Conservation (phyloP, 2,113 vertebrate genomes). For the Trochalopteron elliotii region DNA sequence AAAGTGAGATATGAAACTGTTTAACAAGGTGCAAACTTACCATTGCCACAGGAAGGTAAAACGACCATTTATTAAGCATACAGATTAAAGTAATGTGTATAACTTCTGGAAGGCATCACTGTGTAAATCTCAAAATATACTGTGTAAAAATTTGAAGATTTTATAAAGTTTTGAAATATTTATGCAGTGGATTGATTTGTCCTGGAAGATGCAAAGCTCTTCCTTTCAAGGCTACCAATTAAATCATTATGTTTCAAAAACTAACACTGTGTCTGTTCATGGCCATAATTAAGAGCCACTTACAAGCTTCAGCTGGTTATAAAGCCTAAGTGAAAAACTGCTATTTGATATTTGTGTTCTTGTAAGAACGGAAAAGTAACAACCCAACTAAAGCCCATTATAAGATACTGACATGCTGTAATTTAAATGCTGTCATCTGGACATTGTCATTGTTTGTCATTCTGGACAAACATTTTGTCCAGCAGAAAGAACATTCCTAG, state of each 20-base stretch:
- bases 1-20: not conserved
- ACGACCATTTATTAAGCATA: not conserved
- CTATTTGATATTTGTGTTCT: not conserved
- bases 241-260: not conserved
- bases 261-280: fast-evolving
- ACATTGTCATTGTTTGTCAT: too few relatives aligned
- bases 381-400: not conserved
- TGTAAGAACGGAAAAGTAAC: not conserved
- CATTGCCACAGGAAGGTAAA: not conserved
- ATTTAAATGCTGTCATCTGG: not conserved
- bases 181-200: not conserved
- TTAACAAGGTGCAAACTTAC: not conserved
- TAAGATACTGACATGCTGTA: not conserved
- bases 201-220: not conserved
- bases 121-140: not conserved
- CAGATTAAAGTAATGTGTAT: not conserved
- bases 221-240: not conserved
- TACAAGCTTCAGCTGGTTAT: not conserved
- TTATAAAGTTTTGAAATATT: not conserved
- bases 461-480: not conserved
- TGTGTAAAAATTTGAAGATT: not conserved
- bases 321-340: not conserved
- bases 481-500: not conserved
- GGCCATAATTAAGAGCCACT: not conserved
- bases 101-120: not conserved